Conservation (phyloP, 2,113 vertebrate genomes). For the Gasterosteus nipponicus region DNA sequence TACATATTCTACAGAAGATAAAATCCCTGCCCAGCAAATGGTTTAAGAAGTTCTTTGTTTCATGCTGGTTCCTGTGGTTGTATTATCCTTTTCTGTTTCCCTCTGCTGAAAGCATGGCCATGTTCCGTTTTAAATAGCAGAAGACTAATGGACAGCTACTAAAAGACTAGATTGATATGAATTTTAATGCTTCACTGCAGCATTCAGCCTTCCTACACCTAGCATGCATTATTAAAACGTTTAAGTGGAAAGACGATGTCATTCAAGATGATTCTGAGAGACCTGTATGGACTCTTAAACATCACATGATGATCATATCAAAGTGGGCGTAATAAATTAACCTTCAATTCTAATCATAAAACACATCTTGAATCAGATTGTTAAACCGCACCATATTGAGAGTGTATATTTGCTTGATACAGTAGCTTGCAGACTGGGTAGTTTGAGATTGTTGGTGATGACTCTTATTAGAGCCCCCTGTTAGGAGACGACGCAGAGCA, state of each 20-base stretch:
- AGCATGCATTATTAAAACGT: constrained; percentile 50
- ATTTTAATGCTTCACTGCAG: constrained; percentile 51
- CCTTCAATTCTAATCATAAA: background rate
- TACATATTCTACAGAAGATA: background rate
- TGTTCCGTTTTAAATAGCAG: constrained; percentile 47
- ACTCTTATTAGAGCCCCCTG: constrained; percentile 14
- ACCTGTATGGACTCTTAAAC: background rate
- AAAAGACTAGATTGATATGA: constrained; percentile 20
- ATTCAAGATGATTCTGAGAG: constrained; percentile 18
- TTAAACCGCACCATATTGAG: background rate
- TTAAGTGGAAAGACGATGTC: constrained; percentile 34
- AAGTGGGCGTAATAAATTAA: background rate
- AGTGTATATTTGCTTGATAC: constrained; percentile 12
- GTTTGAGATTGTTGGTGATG: constrained; percentile 4
- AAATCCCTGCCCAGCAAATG: too few relatives aligned
- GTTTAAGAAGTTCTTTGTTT: background rate
- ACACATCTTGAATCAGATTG: background rate
- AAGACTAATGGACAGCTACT: constrained; percentile 45
- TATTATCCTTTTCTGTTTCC: constrained; percentile 8
- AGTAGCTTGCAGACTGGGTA: constrained; percentile 4
- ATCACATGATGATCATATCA: constrained; percentile 15
- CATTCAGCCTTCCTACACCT: constrained; percentile 22
- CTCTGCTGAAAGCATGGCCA: constrained; percentile 31
- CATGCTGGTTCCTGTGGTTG: background rate
- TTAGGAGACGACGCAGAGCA: constrained; percentile 44